Base-by-base conservation (phyloP, 2,888 invertebrate genomes). In the Hoplodrina ambigua region DNA sequence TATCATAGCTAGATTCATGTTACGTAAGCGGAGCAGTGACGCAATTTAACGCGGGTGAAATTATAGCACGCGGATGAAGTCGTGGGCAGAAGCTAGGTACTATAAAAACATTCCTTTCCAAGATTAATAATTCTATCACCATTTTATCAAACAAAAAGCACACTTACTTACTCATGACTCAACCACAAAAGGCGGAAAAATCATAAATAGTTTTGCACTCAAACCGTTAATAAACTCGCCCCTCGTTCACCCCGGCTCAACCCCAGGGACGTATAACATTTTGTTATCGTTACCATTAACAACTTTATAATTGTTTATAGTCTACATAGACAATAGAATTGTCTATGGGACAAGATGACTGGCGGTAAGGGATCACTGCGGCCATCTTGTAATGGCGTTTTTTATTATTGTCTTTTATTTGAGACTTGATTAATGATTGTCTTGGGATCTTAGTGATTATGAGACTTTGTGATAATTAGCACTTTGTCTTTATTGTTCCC, bases 231-330 rank as follows among this genome's bases (percentile, higher is more conserved):
- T 61, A 77, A 63, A 46, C 25, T 54, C 57, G 30, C 58, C 72
- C 78, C 59, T 46, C 5, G 17, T 30, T 46, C 46, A 52, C 11
- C 52, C 20, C 70, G 20, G 15, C 6, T 62, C 56, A 56, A 57
- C 60, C 37, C 62, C 41, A 1, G 61, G n/a, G 83, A 80, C 71
- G 61, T 53, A 78, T 83, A 76, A 78, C 74, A 76, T 81, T 41
- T 82, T 78, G 80, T 71, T 73, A 72, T 69, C 70, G 53, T 69
- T 11, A 62, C 78, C 81, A 82, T 82, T 82, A 82, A 81, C 83
- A 74, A 72, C 76, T 68, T 81, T 82, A 76, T 82, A 82, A 83
- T 82, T 77, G 78, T 81, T 78, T 72, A 70, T 69, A 55, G 66
- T 76, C 67, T 61, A 37, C 53, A 80, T 65, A 78, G 75, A 78